Base-by-base conservation (phyloP, 2,113 vertebrate genomes). In the Heterotilapia buettikoferi region DNA sequence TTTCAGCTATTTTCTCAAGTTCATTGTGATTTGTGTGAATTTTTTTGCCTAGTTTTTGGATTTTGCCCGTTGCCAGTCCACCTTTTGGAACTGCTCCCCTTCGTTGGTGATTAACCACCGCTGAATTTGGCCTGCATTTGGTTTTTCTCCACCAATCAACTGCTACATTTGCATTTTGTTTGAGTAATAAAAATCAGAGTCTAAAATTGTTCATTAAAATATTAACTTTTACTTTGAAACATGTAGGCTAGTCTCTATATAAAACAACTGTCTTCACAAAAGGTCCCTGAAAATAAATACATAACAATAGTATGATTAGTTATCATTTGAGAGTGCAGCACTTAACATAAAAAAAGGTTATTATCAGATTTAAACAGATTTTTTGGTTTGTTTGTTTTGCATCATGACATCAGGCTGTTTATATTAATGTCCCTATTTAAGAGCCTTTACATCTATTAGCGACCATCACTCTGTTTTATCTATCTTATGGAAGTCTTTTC, bases 261-360 rank as follows among this genome's bases (percentile, higher is more conserved):
- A 76, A 50, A 78, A 31, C 43, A 50, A 47, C 4, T 5, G 14
- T 76, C 43, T 29, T 76, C 43, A 47, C 43, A 76, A 50, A 50
- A 29, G 24, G 16, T 29, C 45, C 24, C 24, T 12, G 12, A 31
- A 31, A 63, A 63, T 63, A 12, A 31, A 38, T n/a, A 76, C 16
- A 19, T 12, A 3, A 19, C 38, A 43, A 43, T 5, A 33, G 18
- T 33, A 31, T 0, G 2, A 78, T 29, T 12, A 31, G 43, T 31
- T 29, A 52, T 78, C 24, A 50, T 78, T 78, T 50, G 16, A 78
- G 5, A 45, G 43, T 50, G 24, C 16, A 47, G 43, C 43, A 31
- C 43, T 24, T 76, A 47, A 47, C 43, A 31, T 19, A 47, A 47
- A 76, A 47, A 76, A 76, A 18, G 24, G 24, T 47, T 7, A 14